Evolutionary conservation across 1,140 invertebrate genomes (phyloP).

Genomic region (Samia ricini): DNA sequence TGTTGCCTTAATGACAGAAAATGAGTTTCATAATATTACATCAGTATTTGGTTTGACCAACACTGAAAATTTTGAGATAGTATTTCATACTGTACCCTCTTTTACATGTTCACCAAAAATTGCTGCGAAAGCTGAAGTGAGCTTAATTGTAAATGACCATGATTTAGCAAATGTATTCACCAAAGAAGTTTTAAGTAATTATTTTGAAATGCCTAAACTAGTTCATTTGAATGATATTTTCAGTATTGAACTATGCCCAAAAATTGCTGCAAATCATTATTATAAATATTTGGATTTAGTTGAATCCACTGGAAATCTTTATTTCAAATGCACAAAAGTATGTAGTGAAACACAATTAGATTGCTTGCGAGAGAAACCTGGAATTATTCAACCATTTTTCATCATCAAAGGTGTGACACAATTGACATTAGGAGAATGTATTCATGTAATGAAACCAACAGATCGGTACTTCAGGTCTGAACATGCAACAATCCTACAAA

Average conservation of each 20-base stretch:
- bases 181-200: conserved; percentile 64
- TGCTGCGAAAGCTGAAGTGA: conserved; percentile 55
- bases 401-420: conserved; percentile 70
- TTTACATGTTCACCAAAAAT: conserved; percentile 62
- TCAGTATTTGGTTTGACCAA: conserved; percentile 45
- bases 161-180: conserved; percentile 67
- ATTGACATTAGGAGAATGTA: conserved; percentile 61
- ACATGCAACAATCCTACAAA: conserved; percentile 24
- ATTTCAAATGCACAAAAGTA: conserved; percentile 68
- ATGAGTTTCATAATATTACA: conserved; percentile 52
- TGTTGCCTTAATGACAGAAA: conserved; percentile 49
- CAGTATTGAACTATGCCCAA: conserved; percentile 55
- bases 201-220: conserved; percentile 69
- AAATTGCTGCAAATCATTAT: conserved; percentile 58
- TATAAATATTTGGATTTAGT: conserved; percentile 69
- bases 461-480: conserved; percentile 43
- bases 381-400: conserved; percentile 53
- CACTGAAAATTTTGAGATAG: conserved; percentile 35
- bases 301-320: conserved; percentile 48
- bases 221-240: conserved; percentile 66
- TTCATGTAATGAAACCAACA: conserved; percentile 61
- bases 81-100: conserved; percentile 54
- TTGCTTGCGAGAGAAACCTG: conserved; percentile 6
- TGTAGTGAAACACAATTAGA: conserved; percentile 24
- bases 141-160: conserved; percentile 59